A percentile compares a stretch with the other conserved stretches of the same genome.
Conservation (phyloP, 2,797 vertebrate genomes). For the Hoplostethus atlanticus region DNA sequence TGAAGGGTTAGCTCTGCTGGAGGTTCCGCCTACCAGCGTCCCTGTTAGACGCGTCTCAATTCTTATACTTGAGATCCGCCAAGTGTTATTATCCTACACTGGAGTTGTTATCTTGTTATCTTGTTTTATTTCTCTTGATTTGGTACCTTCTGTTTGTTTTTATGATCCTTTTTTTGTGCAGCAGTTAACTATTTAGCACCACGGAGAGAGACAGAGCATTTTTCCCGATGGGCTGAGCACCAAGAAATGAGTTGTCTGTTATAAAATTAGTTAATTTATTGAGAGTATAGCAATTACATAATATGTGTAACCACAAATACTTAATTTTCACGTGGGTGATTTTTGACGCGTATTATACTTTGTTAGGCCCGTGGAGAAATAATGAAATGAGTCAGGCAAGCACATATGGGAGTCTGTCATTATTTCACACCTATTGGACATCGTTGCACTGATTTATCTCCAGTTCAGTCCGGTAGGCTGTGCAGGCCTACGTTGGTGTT, state of each 20-base stretch:
- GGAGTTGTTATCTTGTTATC: too few relatives aligned
- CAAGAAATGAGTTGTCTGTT: too few relatives aligned
- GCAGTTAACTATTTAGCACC: conserved; percentile 53
- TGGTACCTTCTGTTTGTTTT: too few relatives aligned
- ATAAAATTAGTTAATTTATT: too few relatives aligned
- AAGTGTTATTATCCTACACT: too few relatives aligned
- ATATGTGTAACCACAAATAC: neutral
- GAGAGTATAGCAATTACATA: too few relatives aligned
- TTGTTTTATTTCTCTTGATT: neutral
- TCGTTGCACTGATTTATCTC: neutral
- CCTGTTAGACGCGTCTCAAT: too few relatives aligned
- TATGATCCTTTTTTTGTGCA: neutral
- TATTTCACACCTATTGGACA: conserved; percentile 41
- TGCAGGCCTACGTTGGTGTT: conserved; percentile 6
- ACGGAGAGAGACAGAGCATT: conserved; percentile 51
- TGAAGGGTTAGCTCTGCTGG: too few relatives aligned
- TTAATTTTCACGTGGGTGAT: neutral
- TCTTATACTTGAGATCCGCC: too few relatives aligned
- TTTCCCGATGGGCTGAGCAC: neutral
- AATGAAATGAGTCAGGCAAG: neutral
- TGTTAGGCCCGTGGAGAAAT: conserved; percentile 1
- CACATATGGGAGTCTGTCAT: neutral
- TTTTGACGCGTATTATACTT: too few relatives aligned
- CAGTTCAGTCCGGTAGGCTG: neutral
- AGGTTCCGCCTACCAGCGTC: too few relatives aligned